Base-by-base conservation (phyloP, 92 coral and sea anemone genomes). In the Porites lobata region DNA sequence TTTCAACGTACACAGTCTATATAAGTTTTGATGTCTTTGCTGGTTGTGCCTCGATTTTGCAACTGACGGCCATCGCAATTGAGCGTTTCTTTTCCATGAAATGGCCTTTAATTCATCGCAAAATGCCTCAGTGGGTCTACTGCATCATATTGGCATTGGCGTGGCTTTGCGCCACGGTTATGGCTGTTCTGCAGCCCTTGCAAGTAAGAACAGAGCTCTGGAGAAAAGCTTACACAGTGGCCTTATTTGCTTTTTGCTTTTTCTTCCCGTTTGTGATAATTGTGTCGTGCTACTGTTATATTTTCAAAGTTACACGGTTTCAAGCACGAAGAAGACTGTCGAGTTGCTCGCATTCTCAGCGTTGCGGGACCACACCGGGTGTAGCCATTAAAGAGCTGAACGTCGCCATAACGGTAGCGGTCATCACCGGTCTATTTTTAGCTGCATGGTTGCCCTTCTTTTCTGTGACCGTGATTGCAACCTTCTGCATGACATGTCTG, bases 41-140 rank as follows among this genome's bases (percentile, higher is more conserved):
- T 7, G 98, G 99, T 32, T 93, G 96, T 75, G 99, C 99, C 11
- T 96, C 99, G 51, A 95, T 96, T 58, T 76, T 96, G 7, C 99
- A 96, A 77, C 94, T 96, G 17, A 96, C 99, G 65, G 93, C 99
- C 14, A 96, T 96, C 18, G 94, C 96, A 21, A 65, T 95, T 63
- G 99, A 96, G 88, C 88, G 99, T 61, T 92, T 92, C 68, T 56
- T 95, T 73, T 96, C 94, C 22, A 89, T 92, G 32, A 90, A 92
- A 9, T 90, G 95, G 68, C 99, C 98, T 18, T 86, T 93, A 69
- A 63, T 81, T 50, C 98, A 95, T 84, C 96, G 98, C 12, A 90
- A 86, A 26, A 89, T 95, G 62, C 86, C 91, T 1, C 89, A 82
- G 1, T 83, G 84, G 1, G 88, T 91, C 1, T 95, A 95, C 87